Evolutionary conservation across 1,140 invertebrate genomes (phyloP).

Genomic region (Calephelis nemesis): DNA sequence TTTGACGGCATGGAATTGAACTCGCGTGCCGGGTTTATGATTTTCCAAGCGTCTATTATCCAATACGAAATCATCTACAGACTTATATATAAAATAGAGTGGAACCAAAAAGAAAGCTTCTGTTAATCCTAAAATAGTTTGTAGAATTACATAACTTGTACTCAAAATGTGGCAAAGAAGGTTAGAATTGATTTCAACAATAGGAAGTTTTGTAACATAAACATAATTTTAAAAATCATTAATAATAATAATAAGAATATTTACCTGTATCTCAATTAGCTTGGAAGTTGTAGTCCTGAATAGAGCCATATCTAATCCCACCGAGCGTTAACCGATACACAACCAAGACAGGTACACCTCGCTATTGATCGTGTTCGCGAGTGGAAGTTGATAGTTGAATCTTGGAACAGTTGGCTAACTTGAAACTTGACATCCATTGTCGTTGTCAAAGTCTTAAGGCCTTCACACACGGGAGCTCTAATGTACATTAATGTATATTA

Average conservation of each 20-base stretch:
- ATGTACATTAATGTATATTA: no score
- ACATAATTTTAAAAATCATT: conserved; percentile 8
- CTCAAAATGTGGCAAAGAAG: conserved; percentile 53
- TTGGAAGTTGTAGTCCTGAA: conserved; percentile 65
- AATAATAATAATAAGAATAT: conserved; percentile 24
- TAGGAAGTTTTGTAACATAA: not conserved
- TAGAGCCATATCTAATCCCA: conserved; percentile 67
- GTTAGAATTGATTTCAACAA: conserved; percentile 39
- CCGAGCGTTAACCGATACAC: conserved; percentile 59
- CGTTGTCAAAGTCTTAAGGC: no score
- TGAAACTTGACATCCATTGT: conserved; percentile 18
- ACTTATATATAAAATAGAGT: not conserved
- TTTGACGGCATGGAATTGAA: not conserved
- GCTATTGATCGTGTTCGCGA: conserved; percentile 59
- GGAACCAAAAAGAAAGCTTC: conserved; percentile 15
- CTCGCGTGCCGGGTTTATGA: conserved; percentile 2
- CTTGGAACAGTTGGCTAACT: conserved; percentile 29
- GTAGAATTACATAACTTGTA: conserved; percentile 55
- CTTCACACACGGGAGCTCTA: no score
- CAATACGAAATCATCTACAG: not conserved
- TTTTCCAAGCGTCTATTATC: not conserved
- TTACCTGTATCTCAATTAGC: conserved; percentile 68
- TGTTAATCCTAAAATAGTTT: conserved; percentile 37
- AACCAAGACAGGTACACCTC: conserved; percentile 42
- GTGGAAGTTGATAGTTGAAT: conserved; percentile 27